A percentile compares a stretch with the other conserved stretches of the same genome.
These are phyloP conservation scores for Loris lydekkerianus DNA, from an alignment of 2,797 vertebrate species.

Conservation along the genomic window DNA sequence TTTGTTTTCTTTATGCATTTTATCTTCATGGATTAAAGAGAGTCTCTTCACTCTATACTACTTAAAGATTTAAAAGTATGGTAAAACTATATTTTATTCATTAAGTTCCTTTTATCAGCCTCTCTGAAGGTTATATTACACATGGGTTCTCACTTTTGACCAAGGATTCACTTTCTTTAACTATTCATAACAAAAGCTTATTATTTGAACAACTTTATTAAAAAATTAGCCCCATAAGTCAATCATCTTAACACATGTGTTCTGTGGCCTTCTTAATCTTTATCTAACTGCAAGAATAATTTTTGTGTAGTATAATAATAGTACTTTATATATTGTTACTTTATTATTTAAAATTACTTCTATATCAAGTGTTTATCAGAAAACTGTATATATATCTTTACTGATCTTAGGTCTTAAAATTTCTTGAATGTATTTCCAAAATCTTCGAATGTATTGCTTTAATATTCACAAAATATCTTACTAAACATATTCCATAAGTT, in stretches of 20 bases:
- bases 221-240: neutral
- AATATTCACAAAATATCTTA: neutral
- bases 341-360: conserved; percentile 36
- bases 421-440: conserved; percentile 22
- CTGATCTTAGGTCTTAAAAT: neutral
- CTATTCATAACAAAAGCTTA: conserved; percentile 1
- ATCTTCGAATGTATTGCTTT: neutral
- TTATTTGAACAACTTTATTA: neutral
- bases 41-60: neutral
- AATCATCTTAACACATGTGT: neutral
- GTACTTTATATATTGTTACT: neutral
- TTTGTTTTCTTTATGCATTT: neutral
- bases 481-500: neutral
- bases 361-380: neutral
- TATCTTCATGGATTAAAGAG: neutral
- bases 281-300: conserved; percentile 16
- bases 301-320: neutral
- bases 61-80: neutral
- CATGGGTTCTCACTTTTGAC: neutral
- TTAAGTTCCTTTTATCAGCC: neutral
- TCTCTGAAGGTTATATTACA: neutral
- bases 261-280: neutral
- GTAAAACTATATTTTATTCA: conserved; percentile 20
- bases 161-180: neutral
- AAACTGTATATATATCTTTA: neutral